Conservation (phyloP, 2,888 invertebrate species). For the Acronicta aceris region DNA sequence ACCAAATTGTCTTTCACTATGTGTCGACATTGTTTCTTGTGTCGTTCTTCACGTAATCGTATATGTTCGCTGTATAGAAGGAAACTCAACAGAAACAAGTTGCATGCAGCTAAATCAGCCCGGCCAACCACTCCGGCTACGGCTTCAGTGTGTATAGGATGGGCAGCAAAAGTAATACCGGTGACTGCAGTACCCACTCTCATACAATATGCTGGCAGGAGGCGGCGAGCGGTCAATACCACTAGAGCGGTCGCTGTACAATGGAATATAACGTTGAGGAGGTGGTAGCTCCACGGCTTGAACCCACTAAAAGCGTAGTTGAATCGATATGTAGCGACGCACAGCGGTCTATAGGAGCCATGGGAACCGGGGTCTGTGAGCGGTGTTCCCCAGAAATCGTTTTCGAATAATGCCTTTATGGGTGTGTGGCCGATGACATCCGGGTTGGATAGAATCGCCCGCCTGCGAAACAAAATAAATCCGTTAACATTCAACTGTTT, state of each 20-base stretch:
- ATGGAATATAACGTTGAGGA: conserved; percentile 96
- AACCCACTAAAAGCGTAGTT: conserved; percentile 94
- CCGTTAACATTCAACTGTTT: conserved; percentile 54
- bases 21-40: conserved; percentile 78
- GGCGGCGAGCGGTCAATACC: conserved; percentile 92
- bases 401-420: conserved; percentile 94
- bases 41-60: conserved; percentile 88
- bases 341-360: conserved; percentile 98
- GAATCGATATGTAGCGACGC: conserved; percentile 95
- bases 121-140: conserved; percentile 98
- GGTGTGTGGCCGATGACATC: conserved; percentile 96
- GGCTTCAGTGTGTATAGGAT: conserved; percentile 99
- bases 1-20: conserved; percentile 71
- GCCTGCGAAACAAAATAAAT: conserved; percentile 90
- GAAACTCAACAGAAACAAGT: conserved; percentile 96
- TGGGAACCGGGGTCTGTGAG: conserved; percentile 97
- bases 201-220: conserved; percentile 90
- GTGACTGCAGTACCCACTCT: conserved; percentile 93
- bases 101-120: conserved; percentile 97
- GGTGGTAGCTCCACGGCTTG: conserved; percentile 95
- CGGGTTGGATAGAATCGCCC: conserved; percentile 98
- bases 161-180: conserved; percentile 96
- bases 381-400: conserved; percentile 99
- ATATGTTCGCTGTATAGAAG: conserved; percentile 95
- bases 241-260: conserved; percentile 95